Percentiles rank a stretch among this genome's conserved stretches.
Evolutionary conservation across 1,140 invertebrate species (phyloP).

Genomic region (Acyrthosiphon pisum): DNA sequence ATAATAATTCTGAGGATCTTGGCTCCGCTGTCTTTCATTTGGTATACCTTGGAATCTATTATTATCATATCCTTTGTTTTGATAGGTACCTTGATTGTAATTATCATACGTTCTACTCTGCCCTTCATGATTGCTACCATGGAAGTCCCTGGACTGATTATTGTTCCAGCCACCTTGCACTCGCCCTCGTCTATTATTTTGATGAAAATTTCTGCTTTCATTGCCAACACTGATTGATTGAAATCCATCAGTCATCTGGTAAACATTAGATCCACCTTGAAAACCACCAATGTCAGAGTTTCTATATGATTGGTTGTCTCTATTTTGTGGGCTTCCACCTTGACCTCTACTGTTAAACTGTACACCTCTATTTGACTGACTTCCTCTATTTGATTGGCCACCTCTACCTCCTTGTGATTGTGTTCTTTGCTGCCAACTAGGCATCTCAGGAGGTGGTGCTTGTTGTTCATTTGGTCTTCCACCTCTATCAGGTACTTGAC

Average conservation of each 20-base stretch:
- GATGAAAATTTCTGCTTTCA: conserved; percentile 38
- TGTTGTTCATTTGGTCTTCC: conserved; percentile 87
- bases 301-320: conserved; percentile 14
- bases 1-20: conserved; percentile 3
- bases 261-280: conserved; percentile 55
- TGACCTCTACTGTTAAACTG: conserved; percentile 48
- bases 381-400: conserved; percentile 55
- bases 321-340: conserved; percentile 30
- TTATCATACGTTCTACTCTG: background rate
- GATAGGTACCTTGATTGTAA: background rate
- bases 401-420: conserved; percentile 46
- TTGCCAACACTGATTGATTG: conserved; percentile 52
- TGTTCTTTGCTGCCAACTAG: conserved; percentile 80
- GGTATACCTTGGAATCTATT: conserved; percentile 18
- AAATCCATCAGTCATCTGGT: conserved; percentile 58
- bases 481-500: conserved; percentile 85
- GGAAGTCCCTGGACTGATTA: background rate
- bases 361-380: background rate
- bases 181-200: conserved; percentile 55
- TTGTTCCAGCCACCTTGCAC: conserved; percentile 50
- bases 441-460: conserved; percentile 94
- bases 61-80: background rate
- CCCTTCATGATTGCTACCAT: background rate
- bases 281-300: background rate
- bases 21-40: conserved; percentile 12